Percentiles rank a stretch among this genome's conserved stretches.
Evolutionary conservation across 1,140 invertebrate species (phyloP).

Genomic region (Drosophila chauvacae): DNA sequence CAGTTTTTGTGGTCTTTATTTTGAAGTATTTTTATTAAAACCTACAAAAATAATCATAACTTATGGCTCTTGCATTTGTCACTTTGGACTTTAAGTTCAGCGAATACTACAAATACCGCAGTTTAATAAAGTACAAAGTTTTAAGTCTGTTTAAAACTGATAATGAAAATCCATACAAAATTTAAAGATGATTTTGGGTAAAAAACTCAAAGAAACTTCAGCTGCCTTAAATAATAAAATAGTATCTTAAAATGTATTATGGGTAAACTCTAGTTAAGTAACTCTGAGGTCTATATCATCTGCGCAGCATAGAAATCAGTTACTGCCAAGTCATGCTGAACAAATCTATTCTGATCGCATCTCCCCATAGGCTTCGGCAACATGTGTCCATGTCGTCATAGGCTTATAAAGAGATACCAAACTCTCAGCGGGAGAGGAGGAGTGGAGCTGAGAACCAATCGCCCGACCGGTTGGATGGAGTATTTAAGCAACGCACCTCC

Average conservation of each 20-base stretch:
- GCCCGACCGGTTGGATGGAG: conserved; percentile 12
- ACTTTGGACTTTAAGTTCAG: background rate
- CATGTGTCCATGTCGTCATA: background rate
- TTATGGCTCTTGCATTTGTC: background rate
- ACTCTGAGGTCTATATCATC: background rate
- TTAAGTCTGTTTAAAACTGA: no score
- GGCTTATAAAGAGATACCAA: background rate
- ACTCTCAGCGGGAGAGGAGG: background rate
- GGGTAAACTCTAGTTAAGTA: no score
- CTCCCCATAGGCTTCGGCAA: no score
- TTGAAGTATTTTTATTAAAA: background rate
- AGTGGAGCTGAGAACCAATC: background rate
- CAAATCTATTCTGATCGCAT: background rate
- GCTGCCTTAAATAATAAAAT: no score
- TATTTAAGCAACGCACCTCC: conserved; percentile 5
- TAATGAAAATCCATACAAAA: no score
- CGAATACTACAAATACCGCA: no score
- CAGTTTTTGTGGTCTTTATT: background rate
- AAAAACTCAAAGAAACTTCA: no score
- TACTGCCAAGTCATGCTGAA: conserved; percentile 8
- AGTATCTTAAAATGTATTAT: no score
- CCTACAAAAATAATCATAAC: background rate
- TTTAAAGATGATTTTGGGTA: no score
- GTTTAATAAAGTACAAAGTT: no score
- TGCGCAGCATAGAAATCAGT: background rate